These are phyloP conservation scores for Platerodrilus igneus DNA, from an alignment of 2,888 invertebrate genomes.

Conservation along the genomic window DNA sequence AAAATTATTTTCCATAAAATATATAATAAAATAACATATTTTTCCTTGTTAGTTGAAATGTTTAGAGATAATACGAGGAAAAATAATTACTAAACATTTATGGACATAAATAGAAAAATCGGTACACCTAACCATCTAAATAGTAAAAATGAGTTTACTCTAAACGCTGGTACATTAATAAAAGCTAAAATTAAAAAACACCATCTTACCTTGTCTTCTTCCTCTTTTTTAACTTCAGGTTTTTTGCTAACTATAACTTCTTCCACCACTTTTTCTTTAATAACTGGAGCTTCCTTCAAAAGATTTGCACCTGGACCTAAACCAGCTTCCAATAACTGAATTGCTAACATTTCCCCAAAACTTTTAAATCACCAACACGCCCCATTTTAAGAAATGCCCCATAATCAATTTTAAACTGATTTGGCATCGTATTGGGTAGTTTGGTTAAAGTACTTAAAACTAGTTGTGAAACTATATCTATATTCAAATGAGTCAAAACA, in stretches of 20 bases:
- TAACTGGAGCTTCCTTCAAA: conserved; percentile 20
- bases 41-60: too few species aligned
- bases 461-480: conserved; percentile 57
- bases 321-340: conserved; percentile 62
- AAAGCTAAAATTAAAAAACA: too few species aligned
- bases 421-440: conserved; percentile 79
- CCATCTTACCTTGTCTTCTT: conserved; percentile 38
- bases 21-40: too few species aligned
- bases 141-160: too few species aligned
- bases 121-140: too few species aligned
- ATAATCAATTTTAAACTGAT: conserved; percentile 75
- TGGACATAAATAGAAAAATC: too few species aligned
- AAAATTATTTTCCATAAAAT: too few species aligned
- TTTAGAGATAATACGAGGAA: too few species aligned
- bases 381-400: conserved; percentile 87
- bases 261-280: conserved; percentile 20
- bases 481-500: conserved; percentile 53
- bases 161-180: too few species aligned
- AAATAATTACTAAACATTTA: too few species aligned
- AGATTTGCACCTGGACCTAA: conserved; percentile 60
- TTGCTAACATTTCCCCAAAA: conserved; percentile 64
- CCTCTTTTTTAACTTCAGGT: conserved; percentile 13
- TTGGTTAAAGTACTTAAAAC: conserved; percentile 58
- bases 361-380: conserved; percentile 68
- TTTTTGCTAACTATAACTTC: conserved; percentile 43